Conservation (phyloP, 2,797 vertebrate species). For the Psittacula echo region DNA sequence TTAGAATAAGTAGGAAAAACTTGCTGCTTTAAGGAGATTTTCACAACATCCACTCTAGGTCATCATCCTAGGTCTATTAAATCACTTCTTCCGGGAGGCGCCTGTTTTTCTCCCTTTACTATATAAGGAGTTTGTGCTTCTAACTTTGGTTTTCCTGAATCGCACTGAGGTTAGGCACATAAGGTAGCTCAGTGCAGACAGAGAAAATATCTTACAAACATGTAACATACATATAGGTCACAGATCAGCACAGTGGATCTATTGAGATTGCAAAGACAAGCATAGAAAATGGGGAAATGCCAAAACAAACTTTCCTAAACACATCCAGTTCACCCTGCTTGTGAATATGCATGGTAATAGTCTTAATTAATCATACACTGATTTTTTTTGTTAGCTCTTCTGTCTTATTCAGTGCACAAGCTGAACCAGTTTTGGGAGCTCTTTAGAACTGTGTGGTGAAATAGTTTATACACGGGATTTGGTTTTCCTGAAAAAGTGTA, state of each 20-base stretch:
- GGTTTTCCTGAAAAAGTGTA: neutral
- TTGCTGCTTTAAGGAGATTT: slow-evolving; percentile 15
- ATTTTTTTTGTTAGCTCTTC: neutral
- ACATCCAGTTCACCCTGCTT: neutral
- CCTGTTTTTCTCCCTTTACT: slow-evolving; percentile 52
- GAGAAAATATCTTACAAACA: neutral
- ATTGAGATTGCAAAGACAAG: neutral
- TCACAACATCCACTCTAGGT: slow-evolving; percentile 41
- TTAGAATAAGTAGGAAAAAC: slow-evolving; percentile 44
- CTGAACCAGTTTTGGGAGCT: neutral
- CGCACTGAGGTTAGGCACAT: neutral
- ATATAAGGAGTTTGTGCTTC: slow-evolving; percentile 40
- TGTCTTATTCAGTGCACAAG: neutral
- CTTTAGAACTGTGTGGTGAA: neutral
- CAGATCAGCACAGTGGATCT: neutral
- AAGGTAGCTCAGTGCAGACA: neutral
- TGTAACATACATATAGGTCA: neutral
- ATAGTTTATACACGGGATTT: neutral
- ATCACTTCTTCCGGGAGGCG: neutral
- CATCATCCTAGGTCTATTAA: neutral
- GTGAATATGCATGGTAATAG: neutral
- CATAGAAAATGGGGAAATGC: neutral
- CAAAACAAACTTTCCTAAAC: neutral
- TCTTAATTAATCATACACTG: neutral
- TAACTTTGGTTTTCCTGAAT: slow-evolving; percentile 41